Evolutionary conservation across 1,140 invertebrate species (phyloP).

Genomic region (Drosophila mauritiana): DNA sequence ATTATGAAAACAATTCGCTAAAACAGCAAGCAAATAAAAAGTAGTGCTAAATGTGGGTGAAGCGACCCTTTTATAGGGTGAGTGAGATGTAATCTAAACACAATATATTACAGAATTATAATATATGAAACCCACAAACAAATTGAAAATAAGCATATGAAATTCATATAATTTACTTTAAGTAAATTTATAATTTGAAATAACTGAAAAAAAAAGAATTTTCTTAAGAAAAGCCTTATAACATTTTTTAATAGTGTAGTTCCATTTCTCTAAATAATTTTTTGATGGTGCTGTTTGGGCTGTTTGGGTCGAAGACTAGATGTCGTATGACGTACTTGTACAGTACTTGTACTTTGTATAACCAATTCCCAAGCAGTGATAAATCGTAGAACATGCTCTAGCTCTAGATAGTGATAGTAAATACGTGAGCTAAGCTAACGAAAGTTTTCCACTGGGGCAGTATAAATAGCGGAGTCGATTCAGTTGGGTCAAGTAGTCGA

Average conservation of each 20-base stretch:
- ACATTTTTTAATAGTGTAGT: too few relatives aligned
- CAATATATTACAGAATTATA: not conserved
- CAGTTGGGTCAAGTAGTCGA: constrained; percentile 42
- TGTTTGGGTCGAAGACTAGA: too few relatives aligned
- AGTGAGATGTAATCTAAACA: not conserved
- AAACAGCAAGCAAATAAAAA: constrained; percentile 18
- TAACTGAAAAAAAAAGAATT: too few relatives aligned
- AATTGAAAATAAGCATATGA: not conserved
- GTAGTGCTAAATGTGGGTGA: not conserved
- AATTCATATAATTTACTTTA: not conserved
- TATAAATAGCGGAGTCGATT: constrained; percentile 27
- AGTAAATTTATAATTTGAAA: not conserved
- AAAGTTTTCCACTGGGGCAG: not conserved
- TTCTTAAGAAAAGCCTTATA: not conserved
- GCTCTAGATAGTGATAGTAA: constrained; percentile 26
- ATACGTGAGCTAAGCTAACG: constrained; percentile 22
- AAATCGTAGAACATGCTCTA: constrained; percentile 35
- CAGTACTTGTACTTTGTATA: not conserved
- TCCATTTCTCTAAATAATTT: not conserved
- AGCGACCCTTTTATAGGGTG: not conserved
- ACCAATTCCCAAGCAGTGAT: constrained; percentile 7
- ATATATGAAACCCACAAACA: not conserved
- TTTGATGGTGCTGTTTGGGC: not conserved
- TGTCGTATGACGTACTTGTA: constrained; percentile 15
- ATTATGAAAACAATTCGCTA: constrained; percentile 34